Conservation (phyloP, 2,797 vertebrate species). For the Carapus acus region DNA sequence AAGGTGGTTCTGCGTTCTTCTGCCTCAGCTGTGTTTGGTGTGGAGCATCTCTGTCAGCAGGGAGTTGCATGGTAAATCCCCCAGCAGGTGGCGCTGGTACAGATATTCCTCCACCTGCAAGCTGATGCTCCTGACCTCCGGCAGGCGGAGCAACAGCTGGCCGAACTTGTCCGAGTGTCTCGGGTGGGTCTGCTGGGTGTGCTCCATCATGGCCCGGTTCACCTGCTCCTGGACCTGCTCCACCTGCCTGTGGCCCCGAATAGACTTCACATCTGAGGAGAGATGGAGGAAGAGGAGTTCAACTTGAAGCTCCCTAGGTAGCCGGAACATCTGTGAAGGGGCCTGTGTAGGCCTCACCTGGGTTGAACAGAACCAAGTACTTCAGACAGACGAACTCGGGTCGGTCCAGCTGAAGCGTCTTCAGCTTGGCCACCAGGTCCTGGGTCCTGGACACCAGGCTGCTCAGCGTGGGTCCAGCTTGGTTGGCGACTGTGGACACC, state of each 20-base stretch:
- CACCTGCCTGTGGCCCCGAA: conserved; percentile 72
- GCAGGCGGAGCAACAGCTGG: conserved; percentile 76
- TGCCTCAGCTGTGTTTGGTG: conserved; percentile 9
- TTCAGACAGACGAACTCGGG: conserved; percentile 80
- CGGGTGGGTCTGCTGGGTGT: conserved; percentile 68
- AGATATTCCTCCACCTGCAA: conserved; percentile 79
- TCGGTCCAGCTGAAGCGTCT: conserved; percentile 71
- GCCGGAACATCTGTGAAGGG: too few relatives aligned
- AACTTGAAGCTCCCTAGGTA: too few relatives aligned
- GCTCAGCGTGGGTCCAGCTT: conserved; percentile 69
- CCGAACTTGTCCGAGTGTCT: conserved; percentile 77
- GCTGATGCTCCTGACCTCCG: conserved; percentile 79
- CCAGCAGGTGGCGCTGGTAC: conserved; percentile 78
- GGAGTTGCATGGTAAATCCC: conserved; percentile 80
- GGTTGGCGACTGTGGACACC: conserved; percentile 69
- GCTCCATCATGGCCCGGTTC: conserved; percentile 77
- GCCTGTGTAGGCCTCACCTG: conserved; percentile 70
- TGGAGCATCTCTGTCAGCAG: conserved; percentile 80
- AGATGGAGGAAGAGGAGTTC: too few relatives aligned
- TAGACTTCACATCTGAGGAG: conserved; percentile 71
- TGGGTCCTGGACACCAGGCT: conserved; percentile 75
- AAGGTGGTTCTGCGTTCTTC: too few relatives aligned
- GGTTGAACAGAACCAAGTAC: conserved; percentile 77
- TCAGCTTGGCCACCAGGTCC: conserved; percentile 75
- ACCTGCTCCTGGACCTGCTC: conserved; percentile 76